Evolutionary conservation across 2,888 invertebrate species (phyloP), one percentile per base, ranked within the genome.

Genomic region (Ormia ochracea): DNA sequence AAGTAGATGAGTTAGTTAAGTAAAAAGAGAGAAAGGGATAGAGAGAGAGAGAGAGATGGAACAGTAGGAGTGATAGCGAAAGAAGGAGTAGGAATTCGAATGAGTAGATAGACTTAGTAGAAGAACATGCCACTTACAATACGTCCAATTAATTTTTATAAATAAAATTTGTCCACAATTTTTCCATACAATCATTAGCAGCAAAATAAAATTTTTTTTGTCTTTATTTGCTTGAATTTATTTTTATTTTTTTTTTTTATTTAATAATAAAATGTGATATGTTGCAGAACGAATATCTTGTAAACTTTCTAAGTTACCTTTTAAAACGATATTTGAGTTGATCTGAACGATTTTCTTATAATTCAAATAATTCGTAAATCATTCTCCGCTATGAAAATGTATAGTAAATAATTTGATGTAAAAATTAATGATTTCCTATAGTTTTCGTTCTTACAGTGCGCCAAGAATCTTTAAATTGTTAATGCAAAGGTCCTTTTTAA

Each of bases 121-220:
- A 38, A 72, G n/a, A n/a, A 45, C 77, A 81, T 31, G 14, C 23
- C 63, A 56, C 50, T 72, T 56, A 73, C 28, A 52, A n/a, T 69
- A 69, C 69, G 63, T 74, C 68, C 82, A 84, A 83, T 81, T 58
- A 68, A 78, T 82, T 83, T 52, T 78, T 48, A 65, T 26, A 41
- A 41, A 73, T 7, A 26, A 36, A 56, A 75, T 50, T 54, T 76
- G 45, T 48, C 56, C 69, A 61, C 59, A 12, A 58, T 10, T 21
- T 59, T 61, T 59, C 43, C 59, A 66, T 68, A 59, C 19, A 59
- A 33, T 36, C 58, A 58, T 65, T 43, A 45, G 26, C 19, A 38
- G 21, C 50, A 58, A 54, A 23, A 17, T 17, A 38, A 56, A 41
- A 3, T 17, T 68, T n/a, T 43, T 63, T 56, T 10, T n/a, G n/a